Base-by-base conservation (phyloP, 2,797 vertebrate species). In the Hyperoplus lanceolatus region DNA sequence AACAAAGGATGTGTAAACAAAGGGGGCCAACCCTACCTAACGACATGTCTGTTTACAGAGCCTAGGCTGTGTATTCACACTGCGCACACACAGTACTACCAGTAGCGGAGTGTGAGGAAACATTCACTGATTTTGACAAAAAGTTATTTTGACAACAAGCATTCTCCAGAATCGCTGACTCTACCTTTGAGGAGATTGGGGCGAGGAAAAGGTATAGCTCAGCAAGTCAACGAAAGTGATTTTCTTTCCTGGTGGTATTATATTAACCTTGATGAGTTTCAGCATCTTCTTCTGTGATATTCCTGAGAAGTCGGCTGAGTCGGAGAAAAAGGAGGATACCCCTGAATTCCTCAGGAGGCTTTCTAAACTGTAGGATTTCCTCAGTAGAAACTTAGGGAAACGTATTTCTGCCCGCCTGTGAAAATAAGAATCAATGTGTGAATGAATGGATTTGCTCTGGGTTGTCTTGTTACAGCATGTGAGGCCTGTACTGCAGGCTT, bases 341-440 rank as follows among this genome's bases (percentile, higher is more conserved):
- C 70, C 77, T 14, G 64, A 29, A 12, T 39, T 77, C 68, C 73
- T 84, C 29, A 53, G 46, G 62, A 89, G 68, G 38, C 41, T 81
- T 18, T 72, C 45, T 43, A 81, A 77, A 72, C 43, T 72, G 70
- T 78, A 69, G 16, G 73, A 79, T 76, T 79, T 87, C 48, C 77
- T 81, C 10, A 80, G 54, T 4, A 77, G 56, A 67, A 89, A 86
- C 75, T 79, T 86, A 0, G 75, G 72, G 53, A 82, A 82, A 82
- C 15, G 58, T 70, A 90, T 88, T 80, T 90, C 83, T 81, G 80
- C 78, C 69, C 51, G 41, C 62, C 83, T 89, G 72, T 62, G 69
- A 81, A 92, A 84, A 86, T 64, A 89, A 72, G 76, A 83, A 83
- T 89, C 87, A 68, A 73, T 59, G 73, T 66, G 71, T 90, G 67